These are phyloP conservation scores for Epinephelus lanceolatus DNA, from an alignment of 2,113 vertebrate species.

Conservation along the genomic window DNA sequence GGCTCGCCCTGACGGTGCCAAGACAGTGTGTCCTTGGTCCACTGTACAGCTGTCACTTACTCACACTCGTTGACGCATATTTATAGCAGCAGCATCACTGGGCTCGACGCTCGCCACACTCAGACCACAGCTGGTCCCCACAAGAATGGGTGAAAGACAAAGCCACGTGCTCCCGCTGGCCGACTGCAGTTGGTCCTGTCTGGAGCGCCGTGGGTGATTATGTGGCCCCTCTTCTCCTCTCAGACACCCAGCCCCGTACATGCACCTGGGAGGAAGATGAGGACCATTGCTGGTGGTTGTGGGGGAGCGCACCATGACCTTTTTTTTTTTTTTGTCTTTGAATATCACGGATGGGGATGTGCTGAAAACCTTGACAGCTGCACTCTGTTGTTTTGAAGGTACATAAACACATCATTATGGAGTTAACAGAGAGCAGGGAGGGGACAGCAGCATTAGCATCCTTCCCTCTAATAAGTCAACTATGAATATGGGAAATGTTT, in stretches of 20 bases:
- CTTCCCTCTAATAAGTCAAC: neutral
- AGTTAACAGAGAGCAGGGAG: conserved; percentile 8
- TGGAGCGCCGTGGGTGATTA: conserved; percentile 72
- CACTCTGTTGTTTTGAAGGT: conserved; percentile 67
- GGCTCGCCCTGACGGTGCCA: conserved; percentile 69
- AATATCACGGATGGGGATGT: conserved; percentile 68
- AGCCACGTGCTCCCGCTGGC: conserved; percentile 82
- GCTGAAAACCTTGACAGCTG: conserved; percentile 80
- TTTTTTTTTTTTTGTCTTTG: conserved; percentile 61
- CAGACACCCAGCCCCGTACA: conserved; percentile 66
- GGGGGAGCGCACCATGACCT: conserved; percentile 64
- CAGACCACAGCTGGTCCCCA: conserved; percentile 88
- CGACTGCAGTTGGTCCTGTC: conserved; percentile 76
- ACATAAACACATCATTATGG: conserved; percentile 45
- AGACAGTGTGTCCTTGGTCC: conserved; percentile 81
- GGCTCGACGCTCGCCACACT: conserved; percentile 72
- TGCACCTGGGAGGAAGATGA: conserved; percentile 48
- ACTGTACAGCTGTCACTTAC: conserved; percentile 87
- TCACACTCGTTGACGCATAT: conserved; percentile 82
- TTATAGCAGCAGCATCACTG: conserved; percentile 87
- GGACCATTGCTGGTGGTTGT: conserved; percentile 36
- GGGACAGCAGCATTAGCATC: conserved; percentile 3
- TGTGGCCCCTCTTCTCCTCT: conserved; percentile 53
- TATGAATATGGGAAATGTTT: conserved; percentile 22
- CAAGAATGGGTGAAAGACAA: conserved; percentile 85